Base-by-base conservation (phyloP, 2,797 vertebrate genomes). In the Crax fasciolata region DNA sequence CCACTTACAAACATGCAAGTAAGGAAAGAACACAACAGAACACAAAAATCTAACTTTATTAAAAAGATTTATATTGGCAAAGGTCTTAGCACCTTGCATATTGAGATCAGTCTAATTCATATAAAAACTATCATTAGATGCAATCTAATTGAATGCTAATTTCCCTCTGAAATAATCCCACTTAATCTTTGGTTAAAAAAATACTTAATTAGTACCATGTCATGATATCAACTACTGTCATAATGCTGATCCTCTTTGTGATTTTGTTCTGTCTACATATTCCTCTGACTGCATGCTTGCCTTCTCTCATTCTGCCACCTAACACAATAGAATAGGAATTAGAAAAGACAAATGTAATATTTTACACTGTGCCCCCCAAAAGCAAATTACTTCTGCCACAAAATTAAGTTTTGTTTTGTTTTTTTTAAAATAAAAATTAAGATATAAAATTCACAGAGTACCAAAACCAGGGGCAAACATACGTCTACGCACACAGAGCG, bases 401-500 rank as follows among this genome's bases (percentile, higher is more conserved):
- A 84, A 91, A 28, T 52, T 2, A 51, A 51, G 13, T 38, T 91
- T 18, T 46, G 17, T 46, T 46, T 46, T 4, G 19, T 46, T 46
- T 61, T 55, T 66, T 73, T 58, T 43, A 76, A 19, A 1, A 43
- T 49, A 65, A 57, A 52, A 23, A 0, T 12, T 7, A 39, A 7
- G 25, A 61, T 2, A 55, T 13, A 52, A 77, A 67, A 75, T 4
- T 44, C 66, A 16, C 43, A 27, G 20, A 78, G 7, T 51, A 44
- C 7, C 54, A 84, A 75, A 74, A 74, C 5, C 30, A 43, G 23
- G 19, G 13, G 43, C 7, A 54, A 52, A 55, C 1, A 11, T 12
- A 24, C 7, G 41, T 4, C 55, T 4, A 28, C 0, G 48, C 3
- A 58, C 3, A 58, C 1, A 67, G 7, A 5, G 5, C 23, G 48